Percentiles rank a stretch among this genome's conserved stretches.
Evolutionary conservation across 2,797 vertebrate species (phyloP).

Genomic region (Synaphobranchus kaupii): DNA sequence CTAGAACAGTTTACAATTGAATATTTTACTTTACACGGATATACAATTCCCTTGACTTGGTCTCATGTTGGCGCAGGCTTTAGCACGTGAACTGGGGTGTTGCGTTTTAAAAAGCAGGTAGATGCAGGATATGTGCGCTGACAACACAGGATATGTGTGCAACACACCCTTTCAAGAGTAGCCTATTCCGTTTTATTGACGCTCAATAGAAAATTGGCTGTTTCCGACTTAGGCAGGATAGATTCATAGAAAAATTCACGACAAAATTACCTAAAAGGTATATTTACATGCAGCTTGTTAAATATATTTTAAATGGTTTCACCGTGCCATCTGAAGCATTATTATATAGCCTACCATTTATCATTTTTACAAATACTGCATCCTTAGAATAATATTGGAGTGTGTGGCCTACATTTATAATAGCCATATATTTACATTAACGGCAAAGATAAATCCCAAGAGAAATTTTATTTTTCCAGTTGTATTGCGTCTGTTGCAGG

Average conservation of each 20-base stretch:
- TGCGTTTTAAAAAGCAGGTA: neutral
- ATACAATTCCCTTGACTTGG: neutral
- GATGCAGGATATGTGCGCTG: neutral
- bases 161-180: neutral
- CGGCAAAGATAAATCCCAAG: conserved; percentile 35
- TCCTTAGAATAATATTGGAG: neutral
- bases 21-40: neutral
- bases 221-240: neutral
- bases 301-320: neutral
- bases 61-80: neutral
- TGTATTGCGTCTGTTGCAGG: conserved; percentile 53
- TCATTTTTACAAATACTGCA: neutral
- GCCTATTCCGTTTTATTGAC: neutral
- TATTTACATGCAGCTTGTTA: neutral
- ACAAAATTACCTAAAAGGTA: neutral
- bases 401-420: neutral
- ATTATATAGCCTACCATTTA: neutral
- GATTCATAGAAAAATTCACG: neutral
- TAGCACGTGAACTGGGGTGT: neutral
- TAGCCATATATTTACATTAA: neutral
- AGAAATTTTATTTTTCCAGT: conserved; percentile 37
- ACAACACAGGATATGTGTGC: neutral
- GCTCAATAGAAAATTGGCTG: conserved; percentile 1
- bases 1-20: neutral
- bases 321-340: neutral